Conservation (phyloP, 2,797 vertebrate species). For the Dicrostonyx torquatus region DNA sequence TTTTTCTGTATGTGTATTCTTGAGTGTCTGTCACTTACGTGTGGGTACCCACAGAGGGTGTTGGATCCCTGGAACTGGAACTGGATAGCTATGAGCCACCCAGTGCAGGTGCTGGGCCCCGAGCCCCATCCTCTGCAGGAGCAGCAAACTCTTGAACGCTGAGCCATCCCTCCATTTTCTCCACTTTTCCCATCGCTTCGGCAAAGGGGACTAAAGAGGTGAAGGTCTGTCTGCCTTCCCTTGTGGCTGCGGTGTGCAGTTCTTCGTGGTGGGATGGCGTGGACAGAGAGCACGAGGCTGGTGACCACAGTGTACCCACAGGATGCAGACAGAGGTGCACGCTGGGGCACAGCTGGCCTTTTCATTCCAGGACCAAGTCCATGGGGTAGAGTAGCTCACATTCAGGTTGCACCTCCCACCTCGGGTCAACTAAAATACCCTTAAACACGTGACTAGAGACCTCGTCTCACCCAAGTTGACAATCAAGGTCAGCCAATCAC, state of each 20-base stretch:
- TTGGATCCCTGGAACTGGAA: not conserved
- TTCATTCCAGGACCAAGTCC: not conserved
- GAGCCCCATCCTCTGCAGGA: not conserved
- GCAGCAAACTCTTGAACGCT: not conserved
- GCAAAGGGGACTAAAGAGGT: not conserved
- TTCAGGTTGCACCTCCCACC: not conserved
- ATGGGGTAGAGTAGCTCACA: no score
- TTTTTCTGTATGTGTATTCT: not conserved
- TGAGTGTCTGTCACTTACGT: not conserved
- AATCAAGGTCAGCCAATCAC: not conserved
- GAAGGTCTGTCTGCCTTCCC: not conserved
- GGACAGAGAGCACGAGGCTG: not conserved
- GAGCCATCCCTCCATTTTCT: not conserved
- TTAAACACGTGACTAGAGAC: not conserved
- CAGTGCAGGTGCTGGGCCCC: not conserved
- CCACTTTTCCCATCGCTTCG: not conserved
- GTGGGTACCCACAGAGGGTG: not conserved
- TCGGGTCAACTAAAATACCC: not conserved
- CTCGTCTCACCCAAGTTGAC: not conserved
- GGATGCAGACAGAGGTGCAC: no score
- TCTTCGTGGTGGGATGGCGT: not conserved
- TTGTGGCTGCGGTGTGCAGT: not conserved
- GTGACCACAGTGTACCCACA: not conserved
- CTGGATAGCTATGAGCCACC: not conserved
- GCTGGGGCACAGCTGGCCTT: rapidly evolving